Conservation (phyloP, 2,113 vertebrate genomes). For the Oncorhynchus clarkii region DNA sequence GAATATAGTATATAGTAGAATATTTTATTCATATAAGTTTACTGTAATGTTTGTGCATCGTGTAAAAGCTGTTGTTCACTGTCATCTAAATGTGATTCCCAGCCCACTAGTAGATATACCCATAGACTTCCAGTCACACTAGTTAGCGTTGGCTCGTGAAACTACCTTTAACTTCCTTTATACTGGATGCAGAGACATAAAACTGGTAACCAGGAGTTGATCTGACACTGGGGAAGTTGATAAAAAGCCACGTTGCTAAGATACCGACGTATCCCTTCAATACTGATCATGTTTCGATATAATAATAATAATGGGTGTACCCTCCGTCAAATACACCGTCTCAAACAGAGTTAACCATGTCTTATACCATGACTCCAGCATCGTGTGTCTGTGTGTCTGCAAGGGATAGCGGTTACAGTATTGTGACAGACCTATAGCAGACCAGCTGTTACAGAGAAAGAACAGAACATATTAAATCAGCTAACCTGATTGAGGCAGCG, state of each 20-base stretch:
- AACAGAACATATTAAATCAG: conserved; percentile 18
- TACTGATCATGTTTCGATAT: conserved; percentile 49
- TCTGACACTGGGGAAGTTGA: too few species aligned
- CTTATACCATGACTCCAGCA: too few species aligned
- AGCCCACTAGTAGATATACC: conserved; percentile 42
- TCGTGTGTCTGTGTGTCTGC: too few species aligned
- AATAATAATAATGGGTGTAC: conserved; percentile 45
- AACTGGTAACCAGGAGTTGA: too few species aligned
- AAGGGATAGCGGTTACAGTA: conserved; percentile 37
- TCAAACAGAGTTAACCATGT: not conserved
- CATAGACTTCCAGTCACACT: too few species aligned
- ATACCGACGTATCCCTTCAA: too few species aligned
- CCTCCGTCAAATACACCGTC: conserved; percentile 29
- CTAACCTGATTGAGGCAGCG: conserved; percentile 70
- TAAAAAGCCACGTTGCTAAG: conserved; percentile 22
- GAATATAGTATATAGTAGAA: too few species aligned
- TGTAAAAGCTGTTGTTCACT: conserved; percentile 47
- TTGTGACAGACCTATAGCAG: conserved; percentile 41
- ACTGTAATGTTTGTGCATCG: too few species aligned
- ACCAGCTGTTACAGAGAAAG: conserved; percentile 31
- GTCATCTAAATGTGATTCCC: conserved; percentile 40
- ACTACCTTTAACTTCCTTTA: too few species aligned
- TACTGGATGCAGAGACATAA: too few species aligned
- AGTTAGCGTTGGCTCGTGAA: too few species aligned
- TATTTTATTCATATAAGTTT: too few species aligned